Evolutionary conservation across 1,140 invertebrate genomes (phyloP), one percentile per base, ranked within the genome.

Genomic region (Brachionus calyciflorus): DNA sequence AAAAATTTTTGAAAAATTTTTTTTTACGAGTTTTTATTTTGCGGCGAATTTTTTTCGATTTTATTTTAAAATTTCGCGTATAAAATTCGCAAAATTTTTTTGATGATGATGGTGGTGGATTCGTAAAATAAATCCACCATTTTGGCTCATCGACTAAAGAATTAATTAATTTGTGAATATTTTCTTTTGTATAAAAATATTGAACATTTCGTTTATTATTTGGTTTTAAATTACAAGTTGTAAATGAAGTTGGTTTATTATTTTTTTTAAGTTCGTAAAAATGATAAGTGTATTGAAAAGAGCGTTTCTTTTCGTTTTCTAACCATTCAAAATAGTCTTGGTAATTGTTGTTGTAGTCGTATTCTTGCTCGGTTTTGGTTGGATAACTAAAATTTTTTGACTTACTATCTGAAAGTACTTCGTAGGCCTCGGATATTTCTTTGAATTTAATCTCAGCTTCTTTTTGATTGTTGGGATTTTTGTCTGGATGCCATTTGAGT

Each of bases 401-500:
- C 93, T 91, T 81, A 75, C 55, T 46, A 57, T 46, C 49, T 85
- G 97, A 97, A 0, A 99, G 86, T 1, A 99, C 93, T 85, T 99
- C 96, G 83, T 98, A 99, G 0, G 96, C 96, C 87, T 99, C 96
- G 0, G 95, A 94, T 1, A 98, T 90, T 82, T 97, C 93, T 86
- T 98, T 99, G 85, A 99, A 99, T 81, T 93, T 93, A 84, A 88
- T 91, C 80, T 96, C 97, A 4, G 96, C 93, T 86, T 97, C 93
- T 55, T 98, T 94, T 82, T 93, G 89, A 83, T 93, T 93, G 79
- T 97, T 91, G 60, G 93, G 94, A 87, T 99, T 99, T 88, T 99
- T 99, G 87, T 99, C 96, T n/a, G 96, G 96, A 87, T 99, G 96
- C 96, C 96, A 99, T 90, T 93, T 96, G 48, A 99, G 86, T 37